phyloP scores from a whole-genome alignment of 1,140 invertebrate genomes.

The Hetaerina americana region DNA sequence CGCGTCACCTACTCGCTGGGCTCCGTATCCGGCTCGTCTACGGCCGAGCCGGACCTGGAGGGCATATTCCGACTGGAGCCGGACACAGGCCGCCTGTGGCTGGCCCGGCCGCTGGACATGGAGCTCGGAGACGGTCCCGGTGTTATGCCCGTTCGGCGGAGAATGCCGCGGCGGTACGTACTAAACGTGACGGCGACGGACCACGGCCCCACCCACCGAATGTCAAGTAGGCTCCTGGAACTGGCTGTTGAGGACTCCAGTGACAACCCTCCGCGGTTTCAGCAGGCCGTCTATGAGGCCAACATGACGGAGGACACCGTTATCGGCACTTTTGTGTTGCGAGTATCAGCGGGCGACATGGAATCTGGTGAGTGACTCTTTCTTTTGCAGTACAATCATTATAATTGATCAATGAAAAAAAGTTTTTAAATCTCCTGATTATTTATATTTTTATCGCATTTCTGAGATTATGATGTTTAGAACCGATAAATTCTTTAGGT shows the following conservation, averaged over 20 bases:
- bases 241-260: constrained; percentile 57
- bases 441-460: too few relatives aligned
- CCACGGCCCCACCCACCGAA: constrained; percentile 54
- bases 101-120: constrained; percentile 51
- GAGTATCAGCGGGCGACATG: constrained; percentile 56
- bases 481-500: too few relatives aligned
- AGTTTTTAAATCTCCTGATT: too few relatives aligned
- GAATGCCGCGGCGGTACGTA: constrained; percentile 38
- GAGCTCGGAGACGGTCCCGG: constrained; percentile 19
- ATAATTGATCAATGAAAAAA: background rate
- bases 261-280: constrained; percentile 69
- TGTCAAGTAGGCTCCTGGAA: constrained; percentile 44
- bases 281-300: constrained; percentile 55
- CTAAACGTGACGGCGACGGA: constrained; percentile 71
- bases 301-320: constrained; percentile 67
- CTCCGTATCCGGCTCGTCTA: background rate
- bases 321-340: constrained; percentile 60
- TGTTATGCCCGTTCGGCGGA: constrained; percentile 16
- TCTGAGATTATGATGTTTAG: too few relatives aligned
- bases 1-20: constrained; percentile 70
- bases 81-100: constrained; percentile 57
- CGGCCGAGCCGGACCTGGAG: constrained; percentile 39
- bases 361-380: constrained; percentile 35
- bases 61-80: constrained; percentile 65
- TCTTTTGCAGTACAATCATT: background rate